Evolutionary conservation across 1,140 invertebrate species (phyloP).

Genomic region (Mamestra configurata): DNA sequence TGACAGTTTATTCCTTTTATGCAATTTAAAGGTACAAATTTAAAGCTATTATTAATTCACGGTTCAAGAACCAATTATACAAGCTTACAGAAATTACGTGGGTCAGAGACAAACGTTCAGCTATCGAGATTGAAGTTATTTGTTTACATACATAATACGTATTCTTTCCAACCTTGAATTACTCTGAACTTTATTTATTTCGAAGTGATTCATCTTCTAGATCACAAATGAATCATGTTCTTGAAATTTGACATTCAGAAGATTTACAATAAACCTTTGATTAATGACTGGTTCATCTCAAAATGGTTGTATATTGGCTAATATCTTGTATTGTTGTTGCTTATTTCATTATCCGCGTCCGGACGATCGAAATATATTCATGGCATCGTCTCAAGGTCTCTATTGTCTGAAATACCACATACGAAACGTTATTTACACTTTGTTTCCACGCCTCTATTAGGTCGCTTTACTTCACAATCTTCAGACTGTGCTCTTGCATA

Average conservation of each 20-base stretch:
- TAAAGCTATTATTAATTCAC: background rate
- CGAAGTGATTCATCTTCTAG: slow-evolving; percentile 37
- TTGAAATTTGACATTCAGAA: slow-evolving; percentile 56
- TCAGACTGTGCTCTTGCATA: slow-evolving; percentile 4
- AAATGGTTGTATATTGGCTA: slow-evolving; percentile 57
- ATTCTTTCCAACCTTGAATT: slow-evolving; percentile 44
- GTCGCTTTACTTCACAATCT: slow-evolving; percentile 25
- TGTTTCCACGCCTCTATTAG: slow-evolving; percentile 27
- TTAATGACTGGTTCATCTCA: slow-evolving; percentile 63
- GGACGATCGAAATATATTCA: slow-evolving; percentile 39
- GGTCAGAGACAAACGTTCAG: background rate
- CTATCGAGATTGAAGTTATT: background rate
- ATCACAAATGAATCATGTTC: slow-evolving; percentile 48
- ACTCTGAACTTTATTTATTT: slow-evolving; percentile 11
- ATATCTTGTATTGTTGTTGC: slow-evolving; percentile 62
- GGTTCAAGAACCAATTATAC: background rate
- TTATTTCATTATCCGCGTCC: slow-evolving; percentile 54
- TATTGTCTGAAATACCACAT: slow-evolving; percentile 52
- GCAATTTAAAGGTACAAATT: background rate
- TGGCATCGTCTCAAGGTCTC: slow-evolving; percentile 65
- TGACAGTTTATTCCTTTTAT: slow-evolving; percentile 15
- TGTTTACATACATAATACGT: slow-evolving; percentile 28
- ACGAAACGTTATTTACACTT: slow-evolving; percentile 34
- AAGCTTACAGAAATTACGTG: slow-evolving; percentile 46
- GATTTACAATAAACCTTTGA: slow-evolving; percentile 62